phyloP scores from a whole-genome alignment of 2,888 invertebrate species.

The Drosophila meridionalis region DNA sequence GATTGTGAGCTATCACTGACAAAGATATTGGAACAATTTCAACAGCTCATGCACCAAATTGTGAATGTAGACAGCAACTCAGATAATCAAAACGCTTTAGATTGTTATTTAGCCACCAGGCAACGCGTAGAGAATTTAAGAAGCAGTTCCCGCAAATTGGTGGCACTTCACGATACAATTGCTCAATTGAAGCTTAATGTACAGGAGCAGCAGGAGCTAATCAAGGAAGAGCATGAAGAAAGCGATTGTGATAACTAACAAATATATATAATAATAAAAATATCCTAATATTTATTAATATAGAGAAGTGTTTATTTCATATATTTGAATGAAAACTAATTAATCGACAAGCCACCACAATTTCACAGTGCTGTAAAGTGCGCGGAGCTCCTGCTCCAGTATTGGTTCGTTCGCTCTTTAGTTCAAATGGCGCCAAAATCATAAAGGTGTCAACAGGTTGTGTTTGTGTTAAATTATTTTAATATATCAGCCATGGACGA shows the following conservation, averaged over 20 bases:
- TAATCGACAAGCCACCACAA: constrained; percentile 17
- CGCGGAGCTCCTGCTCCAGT: neutral
- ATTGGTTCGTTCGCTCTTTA: constrained; percentile 22
- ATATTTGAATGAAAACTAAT: neutral
- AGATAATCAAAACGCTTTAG: constrained; percentile 25
- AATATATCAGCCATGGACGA: constrained; percentile 65
- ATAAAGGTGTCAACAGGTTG: constrained; percentile 41
- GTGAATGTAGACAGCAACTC: constrained; percentile 9
- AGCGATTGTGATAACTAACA: constrained; percentile 23
- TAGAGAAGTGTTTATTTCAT: neutral
- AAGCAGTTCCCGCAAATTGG: constrained; percentile 77
- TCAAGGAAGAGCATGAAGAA: constrained; percentile 22
- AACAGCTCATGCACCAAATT: constrained; percentile 50
- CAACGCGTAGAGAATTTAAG: constrained; percentile 74
- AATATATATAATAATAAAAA: constrained; percentile 1
- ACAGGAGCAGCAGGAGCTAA: constrained; percentile 25
- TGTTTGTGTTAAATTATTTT: neutral
- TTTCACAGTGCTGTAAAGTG: constrained; percentile 13
- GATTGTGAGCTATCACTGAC: constrained; percentile 67
- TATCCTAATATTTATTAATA: neutral
- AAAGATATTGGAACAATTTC: constrained; percentile 70
- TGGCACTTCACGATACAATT: constrained; percentile 77
- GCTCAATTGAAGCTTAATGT: constrained; percentile 44
- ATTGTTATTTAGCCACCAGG: constrained; percentile 44
- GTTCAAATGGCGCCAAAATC: constrained; percentile 50